phyloP scores from a whole-genome alignment of 2,113 vertebrate species.

The Nanorana parkeri region DNA sequence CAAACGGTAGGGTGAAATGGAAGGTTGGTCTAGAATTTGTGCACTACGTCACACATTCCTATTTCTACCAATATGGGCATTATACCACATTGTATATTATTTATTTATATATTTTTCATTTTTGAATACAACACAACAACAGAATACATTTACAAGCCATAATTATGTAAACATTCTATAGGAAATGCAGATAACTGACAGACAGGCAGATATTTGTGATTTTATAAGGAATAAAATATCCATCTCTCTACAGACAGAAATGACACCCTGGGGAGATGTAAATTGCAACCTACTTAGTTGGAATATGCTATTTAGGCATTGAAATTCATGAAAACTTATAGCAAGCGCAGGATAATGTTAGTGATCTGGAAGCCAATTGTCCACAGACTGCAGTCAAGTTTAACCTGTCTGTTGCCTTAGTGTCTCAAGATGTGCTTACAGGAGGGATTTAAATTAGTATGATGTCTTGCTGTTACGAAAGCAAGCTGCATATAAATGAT shows the following conservation, averaged over 20 bases:
- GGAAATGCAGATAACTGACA: constrained; percentile 2
- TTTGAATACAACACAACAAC: neutral
- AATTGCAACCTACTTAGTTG: constrained; percentile 26
- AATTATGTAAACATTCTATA: neutral
- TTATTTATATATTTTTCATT: neutral
- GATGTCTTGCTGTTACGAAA: too few species aligned
- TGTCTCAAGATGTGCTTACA: too few species aligned
- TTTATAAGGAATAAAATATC: neutral
- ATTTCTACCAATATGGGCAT: too few species aligned
- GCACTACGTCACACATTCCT: too few species aligned
- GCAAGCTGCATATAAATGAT: too few species aligned
- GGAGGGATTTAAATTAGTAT: too few species aligned
- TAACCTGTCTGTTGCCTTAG: neutral
- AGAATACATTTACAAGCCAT: neutral
- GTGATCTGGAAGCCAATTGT: neutral
- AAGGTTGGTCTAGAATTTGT: too few species aligned
- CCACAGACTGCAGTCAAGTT: neutral
- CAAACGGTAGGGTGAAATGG: too few species aligned
- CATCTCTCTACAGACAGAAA: constrained; percentile 11
- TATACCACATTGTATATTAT: neutral
- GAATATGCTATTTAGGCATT: neutral
- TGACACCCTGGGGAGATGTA: constrained; percentile 13
- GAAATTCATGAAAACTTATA: constrained; percentile 2
- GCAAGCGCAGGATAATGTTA: neutral
- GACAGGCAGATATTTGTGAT: neutral